Evolutionary conservation across 2,888 invertebrate genomes (phyloP), one percentile per base, ranked within the genome.

Genomic region (Mycalesis mineus): DNA sequence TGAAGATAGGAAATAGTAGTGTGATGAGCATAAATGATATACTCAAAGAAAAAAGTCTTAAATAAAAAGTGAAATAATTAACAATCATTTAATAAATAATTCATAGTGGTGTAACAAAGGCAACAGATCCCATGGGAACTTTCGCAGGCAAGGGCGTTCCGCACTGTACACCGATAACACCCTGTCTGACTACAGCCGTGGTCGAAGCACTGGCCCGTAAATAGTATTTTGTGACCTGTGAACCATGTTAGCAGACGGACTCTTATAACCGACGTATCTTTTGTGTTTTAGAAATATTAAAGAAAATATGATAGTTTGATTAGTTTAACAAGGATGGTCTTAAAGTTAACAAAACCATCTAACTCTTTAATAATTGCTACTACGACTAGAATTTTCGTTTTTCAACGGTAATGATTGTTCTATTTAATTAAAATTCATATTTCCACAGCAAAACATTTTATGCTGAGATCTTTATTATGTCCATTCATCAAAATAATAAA

Each of bases 91-190:
- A 55, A 58, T 60, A 50, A 57, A 60, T 62, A 63, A 63, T 61
- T 55, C 54, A 55, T 62, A 42, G 55, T 57, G 45, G 56, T 56
- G 37, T 58, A 62, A 65, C 62, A 62, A 59, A 60, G 45, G 52
- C 57, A 45, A 39, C 50, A 40, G 56, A 55, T 70, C 68, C 67
- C 70, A 66, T 70, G 70, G 68, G 70, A 70, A 69, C 65, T 60
- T 70, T 70, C 70, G 65, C 70, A 68, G 64, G 62, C 66, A 65
- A 66, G 68, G 70, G 68, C 67, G 69, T 69, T 70, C 68, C 71
- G 67, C 70, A 60, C 66, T 62, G 62, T 60, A 60, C 37, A 40
- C 63, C 47, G 51, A 45, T 52, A 57, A 47, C 60, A 61, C 59
- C 52, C 49, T 48, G 29, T 49, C 52, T 51, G 54, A 45, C 15